Percentiles rank a stretch among this genome's conserved stretches.
These are phyloP conservation scores for Heliconius nattereri DNA, from an alignment of 1,140 invertebrate species.

Conservation along the genomic window DNA sequence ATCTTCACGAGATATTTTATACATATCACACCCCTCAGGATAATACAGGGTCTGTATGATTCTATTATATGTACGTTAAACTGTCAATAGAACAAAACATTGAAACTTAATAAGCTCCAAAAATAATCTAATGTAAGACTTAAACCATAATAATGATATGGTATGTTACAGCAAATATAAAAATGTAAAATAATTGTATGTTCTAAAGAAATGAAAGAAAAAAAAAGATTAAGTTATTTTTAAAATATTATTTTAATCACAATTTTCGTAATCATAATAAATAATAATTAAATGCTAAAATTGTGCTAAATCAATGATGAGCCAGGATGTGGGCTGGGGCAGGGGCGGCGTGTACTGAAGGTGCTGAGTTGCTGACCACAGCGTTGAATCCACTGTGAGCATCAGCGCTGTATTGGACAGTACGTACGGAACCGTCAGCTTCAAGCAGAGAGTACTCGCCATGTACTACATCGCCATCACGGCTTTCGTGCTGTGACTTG, in stretches of 20 bases:
- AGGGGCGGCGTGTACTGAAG: conserved; percentile 27
- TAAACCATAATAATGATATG: no score
- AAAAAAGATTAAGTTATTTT: background rate
- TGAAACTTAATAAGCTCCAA: no score
- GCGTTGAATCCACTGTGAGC: conserved; percentile 82
- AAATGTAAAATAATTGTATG: no score
- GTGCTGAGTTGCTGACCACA: conserved; percentile 81
- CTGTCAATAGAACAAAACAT: no score
- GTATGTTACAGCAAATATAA: no score
- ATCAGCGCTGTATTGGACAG: conserved; percentile 80
- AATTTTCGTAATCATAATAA: background rate
- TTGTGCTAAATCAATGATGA: conserved; percentile 34
- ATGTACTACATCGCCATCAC: conserved; percentile 79
- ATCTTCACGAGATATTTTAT: no score
- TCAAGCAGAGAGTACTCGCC: conserved; percentile 80
- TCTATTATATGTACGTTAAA: no score
- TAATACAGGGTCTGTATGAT: no score
- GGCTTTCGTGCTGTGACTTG: conserved; percentile 79
- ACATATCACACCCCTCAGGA: no score
- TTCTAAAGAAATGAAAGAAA: background rate
- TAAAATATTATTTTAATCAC: background rate
- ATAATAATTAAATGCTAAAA: conserved; percentile 2
- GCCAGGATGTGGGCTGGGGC: conserved; percentile 22
- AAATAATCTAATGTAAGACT: no score
- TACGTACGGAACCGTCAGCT: conserved; percentile 80